These are phyloP conservation scores for Myocastor coypus DNA, from an alignment of 2,113 vertebrate genomes.

Conservation along the genomic window DNA sequence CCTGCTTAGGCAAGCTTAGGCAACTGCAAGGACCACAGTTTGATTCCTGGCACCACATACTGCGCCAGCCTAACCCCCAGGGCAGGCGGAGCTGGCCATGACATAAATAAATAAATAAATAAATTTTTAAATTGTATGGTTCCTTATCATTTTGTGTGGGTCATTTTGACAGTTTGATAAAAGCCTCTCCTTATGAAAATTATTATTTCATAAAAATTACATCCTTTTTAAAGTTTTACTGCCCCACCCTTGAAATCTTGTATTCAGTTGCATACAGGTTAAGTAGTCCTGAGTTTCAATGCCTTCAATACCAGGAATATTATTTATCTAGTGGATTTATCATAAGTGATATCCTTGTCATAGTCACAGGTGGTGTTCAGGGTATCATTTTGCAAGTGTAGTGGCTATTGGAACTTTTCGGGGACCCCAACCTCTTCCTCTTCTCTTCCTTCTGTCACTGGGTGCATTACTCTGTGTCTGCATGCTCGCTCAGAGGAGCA, in stretches of 20 bases:
- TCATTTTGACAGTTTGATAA: slow-evolving; percentile 46
- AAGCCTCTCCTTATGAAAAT: slow-evolving; percentile 49
- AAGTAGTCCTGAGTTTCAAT: slow-evolving; percentile 48
- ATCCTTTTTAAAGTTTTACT: slow-evolving; percentile 43
- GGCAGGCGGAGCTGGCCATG: too few species aligned
- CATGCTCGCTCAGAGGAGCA: slow-evolving; percentile 85
- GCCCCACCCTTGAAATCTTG: neutral
- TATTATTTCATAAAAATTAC: slow-evolving; percentile 9
- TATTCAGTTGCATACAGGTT: neutral
- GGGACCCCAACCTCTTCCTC: slow-evolving; percentile 85
- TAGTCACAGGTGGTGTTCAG: slow-evolving; percentile 67
- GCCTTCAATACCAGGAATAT: slow-evolving; percentile 19
- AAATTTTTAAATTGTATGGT: slow-evolving; percentile 10
- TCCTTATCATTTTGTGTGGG: slow-evolving; percentile 43
- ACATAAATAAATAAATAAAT: too few species aligned
- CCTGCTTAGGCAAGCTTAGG: too few species aligned
- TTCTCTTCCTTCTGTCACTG: slow-evolving; percentile 85
- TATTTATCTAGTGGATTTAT: slow-evolving; percentile 56
- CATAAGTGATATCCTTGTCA: slow-evolving; percentile 61
- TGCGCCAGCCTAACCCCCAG: too few species aligned
- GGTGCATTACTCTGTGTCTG: slow-evolving; percentile 84
- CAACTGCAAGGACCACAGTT: too few species aligned
- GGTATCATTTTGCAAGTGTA: slow-evolving; percentile 79
- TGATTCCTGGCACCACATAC: too few species aligned
- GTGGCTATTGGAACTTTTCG: slow-evolving; percentile 85